These are phyloP conservation scores for Euglossa dilemma DNA, from an alignment of 1,140 invertebrate species.

Conservation along the genomic window DNA sequence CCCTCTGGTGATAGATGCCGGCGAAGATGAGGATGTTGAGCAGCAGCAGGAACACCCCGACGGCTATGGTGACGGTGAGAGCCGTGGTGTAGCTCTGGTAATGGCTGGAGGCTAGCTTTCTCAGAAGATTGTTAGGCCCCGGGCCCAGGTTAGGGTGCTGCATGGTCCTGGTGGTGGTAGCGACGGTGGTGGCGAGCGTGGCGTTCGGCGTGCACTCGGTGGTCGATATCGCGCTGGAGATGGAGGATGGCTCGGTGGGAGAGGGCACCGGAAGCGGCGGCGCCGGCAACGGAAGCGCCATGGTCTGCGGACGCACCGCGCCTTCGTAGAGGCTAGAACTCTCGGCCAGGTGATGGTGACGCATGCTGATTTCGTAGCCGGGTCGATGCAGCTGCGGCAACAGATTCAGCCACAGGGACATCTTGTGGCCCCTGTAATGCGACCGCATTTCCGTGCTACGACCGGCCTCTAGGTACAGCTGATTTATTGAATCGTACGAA, in stretches of 20 bases:
- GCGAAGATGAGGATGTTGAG: slow-evolving; percentile 97
- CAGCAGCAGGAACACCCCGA: slow-evolving; percentile 93
- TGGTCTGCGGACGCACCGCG: slow-evolving; percentile 87
- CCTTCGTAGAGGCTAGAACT: slow-evolving; percentile 87
- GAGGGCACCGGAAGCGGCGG: slow-evolving; percentile 80
- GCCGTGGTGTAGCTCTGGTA: slow-evolving; percentile 95
- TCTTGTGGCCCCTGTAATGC: slow-evolving; percentile 94
- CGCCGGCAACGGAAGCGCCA: slow-evolving; percentile 84
- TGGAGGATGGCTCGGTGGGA: slow-evolving; percentile 79
- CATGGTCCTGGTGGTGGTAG: slow-evolving; percentile 73
- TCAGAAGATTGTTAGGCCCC: slow-evolving; percentile 86
- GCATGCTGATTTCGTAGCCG: slow-evolving; percentile 89
- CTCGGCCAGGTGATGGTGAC: slow-evolving; percentile 90
- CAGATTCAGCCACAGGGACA: slow-evolving; percentile 96
- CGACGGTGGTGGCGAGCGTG: slow-evolving; percentile 79
- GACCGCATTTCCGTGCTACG: slow-evolving; percentile 87
- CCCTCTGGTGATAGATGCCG: slow-evolving; percentile 95
- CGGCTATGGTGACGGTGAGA: slow-evolving; percentile 95
- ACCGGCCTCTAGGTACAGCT: slow-evolving; percentile 93
- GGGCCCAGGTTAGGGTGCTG: slow-evolving; percentile 73
- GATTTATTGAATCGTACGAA: slow-evolving; percentile 93
- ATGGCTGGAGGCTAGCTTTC: slow-evolving; percentile 89
- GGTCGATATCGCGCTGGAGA: slow-evolving; percentile 70
- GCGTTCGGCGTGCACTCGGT: slow-evolving; percentile 80
- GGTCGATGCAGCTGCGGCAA: slow-evolving; percentile 93